phyloP scores from a whole-genome alignment of 2,113 vertebrate genomes.

The Penelope pileata region DNA sequence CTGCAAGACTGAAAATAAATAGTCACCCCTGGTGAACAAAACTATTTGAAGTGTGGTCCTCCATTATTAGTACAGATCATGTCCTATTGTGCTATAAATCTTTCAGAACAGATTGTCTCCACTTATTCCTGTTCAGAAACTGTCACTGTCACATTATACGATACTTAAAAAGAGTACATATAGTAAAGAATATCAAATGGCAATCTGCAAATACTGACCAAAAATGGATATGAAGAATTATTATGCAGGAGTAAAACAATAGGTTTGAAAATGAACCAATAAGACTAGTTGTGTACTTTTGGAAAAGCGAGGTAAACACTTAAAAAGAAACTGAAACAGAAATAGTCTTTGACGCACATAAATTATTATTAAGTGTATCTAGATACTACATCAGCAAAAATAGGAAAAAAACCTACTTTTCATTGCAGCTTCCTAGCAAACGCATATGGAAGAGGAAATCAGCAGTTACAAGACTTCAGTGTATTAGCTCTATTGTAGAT shows the following conservation, averaged over 20 bases:
- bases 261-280: background rate
- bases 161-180: background rate
- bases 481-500: background rate
- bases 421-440: background rate
- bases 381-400: background rate
- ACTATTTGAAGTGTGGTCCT: constrained; percentile 47
- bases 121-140: constrained; percentile 8
- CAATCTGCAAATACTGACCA: background rate
- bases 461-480: background rate
- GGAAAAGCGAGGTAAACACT: background rate
- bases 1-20: constrained; percentile 53
- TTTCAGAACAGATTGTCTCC: constrained; percentile 32
- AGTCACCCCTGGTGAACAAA: constrained; percentile 36
- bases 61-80: constrained; percentile 27
- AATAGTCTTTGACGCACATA: background rate
- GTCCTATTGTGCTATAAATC: background rate
- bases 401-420: background rate
- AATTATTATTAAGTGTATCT: background rate
- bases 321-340: background rate
- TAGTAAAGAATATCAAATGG: background rate
- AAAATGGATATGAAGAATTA: background rate
- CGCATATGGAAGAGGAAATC: background rate
- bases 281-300: background rate
- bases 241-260: background rate
- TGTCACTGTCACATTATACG: background rate